phyloP scores from a whole-genome alignment of 2,888 invertebrate genomes.

The Drosophila paramelanica region DNA sequence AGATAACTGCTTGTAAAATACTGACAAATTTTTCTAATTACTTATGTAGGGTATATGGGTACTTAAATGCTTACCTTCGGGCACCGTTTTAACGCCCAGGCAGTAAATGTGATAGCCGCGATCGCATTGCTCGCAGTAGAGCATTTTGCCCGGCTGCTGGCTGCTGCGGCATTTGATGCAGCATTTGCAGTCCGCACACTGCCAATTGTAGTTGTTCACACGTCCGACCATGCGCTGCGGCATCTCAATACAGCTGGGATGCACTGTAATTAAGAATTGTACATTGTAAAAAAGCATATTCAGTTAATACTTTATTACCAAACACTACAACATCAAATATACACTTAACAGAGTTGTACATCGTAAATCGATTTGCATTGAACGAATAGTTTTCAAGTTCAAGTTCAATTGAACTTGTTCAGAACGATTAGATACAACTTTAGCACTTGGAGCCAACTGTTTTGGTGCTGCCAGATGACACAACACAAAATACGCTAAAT shows the following conservation, averaged over 20 bases:
- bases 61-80: slow-evolving; percentile 87
- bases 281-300: neutral
- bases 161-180: slow-evolving; percentile 94
- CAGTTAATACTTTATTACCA: neutral
- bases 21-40: too few species aligned
- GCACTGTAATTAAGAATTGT: slow-evolving; percentile 86
- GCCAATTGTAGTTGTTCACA: slow-evolving; percentile 95
- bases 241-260: slow-evolving; percentile 95
- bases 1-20: too few species aligned
- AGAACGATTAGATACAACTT: too few species aligned
- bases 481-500: too few species aligned
- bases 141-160: slow-evolving; percentile 95
- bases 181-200: slow-evolving; percentile 96
- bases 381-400: too few species aligned
- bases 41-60: neutral
- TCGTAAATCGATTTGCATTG: neutral
- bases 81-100: slow-evolving; percentile 92
- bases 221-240: slow-evolving; percentile 92
- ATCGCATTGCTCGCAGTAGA: slow-evolving; percentile 97
- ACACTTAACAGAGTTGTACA: too few species aligned
- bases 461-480: too few species aligned
- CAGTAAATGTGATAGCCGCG: slow-evolving; percentile 97
- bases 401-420: too few species aligned
- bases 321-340: neutral
- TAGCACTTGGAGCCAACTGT: too few species aligned